A percentile compares a stretch with the other conserved stretches of the same genome.
Conservation (phyloP, 2,797 vertebrate species). For the Pseudomugil tenellus region DNA sequence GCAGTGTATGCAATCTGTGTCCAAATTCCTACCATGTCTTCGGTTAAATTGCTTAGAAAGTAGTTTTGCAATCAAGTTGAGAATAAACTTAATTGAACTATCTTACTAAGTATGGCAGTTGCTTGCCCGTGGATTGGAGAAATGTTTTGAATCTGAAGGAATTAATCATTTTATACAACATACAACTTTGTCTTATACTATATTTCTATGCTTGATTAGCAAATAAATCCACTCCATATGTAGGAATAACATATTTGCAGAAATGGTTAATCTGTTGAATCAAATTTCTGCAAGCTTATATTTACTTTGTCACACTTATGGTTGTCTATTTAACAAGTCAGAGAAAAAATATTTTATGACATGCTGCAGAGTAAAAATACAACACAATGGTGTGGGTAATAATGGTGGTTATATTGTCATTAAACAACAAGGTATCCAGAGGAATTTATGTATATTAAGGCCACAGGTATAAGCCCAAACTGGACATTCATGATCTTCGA, state of each 20-base stretch:
- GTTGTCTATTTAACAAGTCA: not conserved
- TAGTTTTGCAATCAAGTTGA: not conserved
- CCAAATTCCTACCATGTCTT: not conserved
- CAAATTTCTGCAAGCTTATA: no score
- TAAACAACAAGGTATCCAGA: not conserved
- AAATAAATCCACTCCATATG: not conserved
- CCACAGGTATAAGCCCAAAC: not conserved
- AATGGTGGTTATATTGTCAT: not conserved
- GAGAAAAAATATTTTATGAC: not conserved
- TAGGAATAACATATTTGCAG: not conserved
- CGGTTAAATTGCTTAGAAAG: not conserved
- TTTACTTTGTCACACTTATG: not conserved
- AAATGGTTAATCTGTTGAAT: not conserved
- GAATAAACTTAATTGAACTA: not conserved
- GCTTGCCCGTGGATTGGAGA: not conserved
- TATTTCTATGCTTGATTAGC: not conserved
- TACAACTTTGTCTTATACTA: not conserved
- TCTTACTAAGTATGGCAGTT: not conserved
- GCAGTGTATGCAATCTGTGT: not conserved
- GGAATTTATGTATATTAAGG: not conserved
- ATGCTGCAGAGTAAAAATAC: not conserved
- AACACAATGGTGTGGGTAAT: not conserved
- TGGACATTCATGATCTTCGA: not conserved
- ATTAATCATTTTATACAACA: not conserved
- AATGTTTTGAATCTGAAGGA: not conserved